Evolutionary conservation across 2,797 vertebrate species (phyloP).

Genomic region (Phrynocephalus vlangalii): DNA sequence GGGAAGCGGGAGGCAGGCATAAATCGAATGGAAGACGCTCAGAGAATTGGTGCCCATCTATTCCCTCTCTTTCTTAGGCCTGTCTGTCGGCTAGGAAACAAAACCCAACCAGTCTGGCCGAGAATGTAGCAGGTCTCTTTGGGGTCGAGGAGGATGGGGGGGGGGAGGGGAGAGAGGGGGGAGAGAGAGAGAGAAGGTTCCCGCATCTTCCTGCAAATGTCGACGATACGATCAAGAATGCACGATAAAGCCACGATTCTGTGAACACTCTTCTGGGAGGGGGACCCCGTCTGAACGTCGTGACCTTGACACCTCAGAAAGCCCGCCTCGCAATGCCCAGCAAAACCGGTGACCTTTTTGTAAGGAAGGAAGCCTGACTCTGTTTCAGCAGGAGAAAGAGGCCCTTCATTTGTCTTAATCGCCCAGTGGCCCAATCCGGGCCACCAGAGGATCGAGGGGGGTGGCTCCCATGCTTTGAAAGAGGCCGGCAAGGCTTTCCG

Average conservation of each 20-base stretch:
- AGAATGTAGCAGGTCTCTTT: neutral
- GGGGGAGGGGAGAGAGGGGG: no score
- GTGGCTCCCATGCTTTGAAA: neutral
- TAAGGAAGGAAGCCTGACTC: neutral
- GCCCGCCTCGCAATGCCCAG: no score
- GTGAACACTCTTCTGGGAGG: neutral
- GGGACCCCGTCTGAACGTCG: neutral
- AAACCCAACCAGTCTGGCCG: no score
- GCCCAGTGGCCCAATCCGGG: neutral
- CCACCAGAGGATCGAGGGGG: neutral
- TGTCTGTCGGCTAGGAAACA: constrained; percentile 25
- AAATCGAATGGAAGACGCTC: neutral
- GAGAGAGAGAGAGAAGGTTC: no score
- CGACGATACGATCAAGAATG: neutral
- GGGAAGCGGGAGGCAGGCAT: neutral
- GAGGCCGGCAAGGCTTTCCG: constrained; percentile 42
- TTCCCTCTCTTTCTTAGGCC: constrained; percentile 33
- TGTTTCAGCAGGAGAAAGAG: no score
- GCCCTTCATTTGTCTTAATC: neutral
- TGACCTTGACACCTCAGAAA: neutral
- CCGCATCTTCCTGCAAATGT: neutral
- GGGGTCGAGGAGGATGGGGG: no score
- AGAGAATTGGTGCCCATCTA: constrained; percentile 13
- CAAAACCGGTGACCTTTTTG: neutral
- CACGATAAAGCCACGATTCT: neutral